Conservation (phyloP, 2,797 vertebrate genomes). For the Orestias chungarensis region DNA sequence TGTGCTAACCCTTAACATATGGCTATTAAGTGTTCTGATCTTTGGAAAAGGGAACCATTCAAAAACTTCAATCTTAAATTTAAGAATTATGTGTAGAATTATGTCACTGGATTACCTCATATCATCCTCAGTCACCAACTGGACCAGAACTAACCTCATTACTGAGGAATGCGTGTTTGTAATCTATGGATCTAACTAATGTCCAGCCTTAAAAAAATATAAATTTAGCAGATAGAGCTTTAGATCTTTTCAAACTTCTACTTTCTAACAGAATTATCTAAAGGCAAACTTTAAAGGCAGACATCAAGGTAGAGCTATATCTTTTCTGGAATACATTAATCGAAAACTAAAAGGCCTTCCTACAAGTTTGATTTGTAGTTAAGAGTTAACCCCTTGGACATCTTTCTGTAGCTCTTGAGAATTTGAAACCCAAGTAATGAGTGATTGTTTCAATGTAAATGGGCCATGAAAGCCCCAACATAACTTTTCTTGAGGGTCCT, state of each 20-base stretch:
- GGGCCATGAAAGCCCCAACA: slow-evolving; percentile 73
- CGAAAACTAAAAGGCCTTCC: slow-evolving; percentile 75
- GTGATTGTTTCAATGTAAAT: slow-evolving; percentile 81
- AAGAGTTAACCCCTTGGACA: slow-evolving; percentile 74
- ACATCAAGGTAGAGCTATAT: slow-evolving; percentile 45
- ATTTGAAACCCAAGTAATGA: slow-evolving; percentile 75
- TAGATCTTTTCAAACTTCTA: slow-evolving; percentile 45
- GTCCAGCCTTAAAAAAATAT: slow-evolving; percentile 22
- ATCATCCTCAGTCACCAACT: slow-evolving; percentile 51
- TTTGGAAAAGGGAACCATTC: background rate
- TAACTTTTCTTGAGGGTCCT: slow-evolving; percentile 68
- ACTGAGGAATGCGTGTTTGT: slow-evolving; percentile 70
- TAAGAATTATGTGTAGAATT: slow-evolving; percentile 1
- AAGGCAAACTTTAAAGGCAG: slow-evolving; percentile 56
- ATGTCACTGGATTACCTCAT: slow-evolving; percentile 26
- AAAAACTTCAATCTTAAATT: background rate
- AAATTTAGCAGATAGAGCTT: slow-evolving; percentile 33
- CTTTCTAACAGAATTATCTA: slow-evolving; percentile 48
- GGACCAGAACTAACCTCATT: slow-evolving; percentile 72
- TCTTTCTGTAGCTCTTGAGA: slow-evolving; percentile 68
- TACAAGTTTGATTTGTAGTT: slow-evolving; percentile 79
- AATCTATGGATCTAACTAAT: slow-evolving; percentile 38
- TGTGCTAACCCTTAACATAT: background rate
- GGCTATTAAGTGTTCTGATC: background rate
- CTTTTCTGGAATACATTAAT: slow-evolving; percentile 80